Percentiles rank a stretch among this genome's conserved stretches.
These are phyloP conservation scores for Sycophila texana DNA, from an alignment of 2,888 invertebrate species.

Conservation along the genomic window DNA sequence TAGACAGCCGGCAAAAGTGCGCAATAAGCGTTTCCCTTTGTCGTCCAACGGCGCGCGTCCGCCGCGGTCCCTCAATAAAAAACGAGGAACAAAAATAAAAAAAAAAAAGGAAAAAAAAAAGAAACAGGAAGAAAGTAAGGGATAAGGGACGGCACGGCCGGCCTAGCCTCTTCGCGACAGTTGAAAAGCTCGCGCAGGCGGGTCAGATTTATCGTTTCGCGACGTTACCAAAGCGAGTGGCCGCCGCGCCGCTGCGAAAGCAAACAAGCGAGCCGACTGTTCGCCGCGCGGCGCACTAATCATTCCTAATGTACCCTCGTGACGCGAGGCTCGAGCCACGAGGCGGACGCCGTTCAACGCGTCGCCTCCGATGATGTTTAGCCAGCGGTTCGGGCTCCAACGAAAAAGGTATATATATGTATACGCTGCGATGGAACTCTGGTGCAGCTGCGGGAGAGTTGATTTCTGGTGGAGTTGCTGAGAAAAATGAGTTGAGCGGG, in stretches of 20 bases:
- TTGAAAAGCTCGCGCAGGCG: slow-evolving; percentile 2
- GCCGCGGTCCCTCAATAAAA: slow-evolving; percentile 6
- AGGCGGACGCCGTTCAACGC: not conserved
- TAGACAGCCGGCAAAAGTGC: not conserved
- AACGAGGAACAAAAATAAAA: not conserved
- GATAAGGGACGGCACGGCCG: no score
- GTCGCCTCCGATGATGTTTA: no score
- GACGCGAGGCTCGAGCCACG: not conserved
- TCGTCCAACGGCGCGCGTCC: slow-evolving; percentile 1
- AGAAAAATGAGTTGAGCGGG: no score
- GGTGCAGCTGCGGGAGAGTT: no score
- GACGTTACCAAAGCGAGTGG: slow-evolving; percentile 4
- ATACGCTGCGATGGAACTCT: no score
- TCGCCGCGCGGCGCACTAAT: slow-evolving; percentile 6
- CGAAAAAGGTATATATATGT: no score
- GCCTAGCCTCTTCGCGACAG: not conserved
- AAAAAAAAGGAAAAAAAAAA: not conserved
- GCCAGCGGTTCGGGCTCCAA: no score
- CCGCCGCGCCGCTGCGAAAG: slow-evolving; percentile 1
- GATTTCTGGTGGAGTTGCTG: no score
- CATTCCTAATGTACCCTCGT: slow-evolving; percentile 14
- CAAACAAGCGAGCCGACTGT: not conserved
- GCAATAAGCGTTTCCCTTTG: slow-evolving; percentile 21
- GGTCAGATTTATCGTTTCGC: not conserved
- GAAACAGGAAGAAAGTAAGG: no score